Conservation (phyloP, 2,113 vertebrate species). For the Blennius ocellaris region DNA sequence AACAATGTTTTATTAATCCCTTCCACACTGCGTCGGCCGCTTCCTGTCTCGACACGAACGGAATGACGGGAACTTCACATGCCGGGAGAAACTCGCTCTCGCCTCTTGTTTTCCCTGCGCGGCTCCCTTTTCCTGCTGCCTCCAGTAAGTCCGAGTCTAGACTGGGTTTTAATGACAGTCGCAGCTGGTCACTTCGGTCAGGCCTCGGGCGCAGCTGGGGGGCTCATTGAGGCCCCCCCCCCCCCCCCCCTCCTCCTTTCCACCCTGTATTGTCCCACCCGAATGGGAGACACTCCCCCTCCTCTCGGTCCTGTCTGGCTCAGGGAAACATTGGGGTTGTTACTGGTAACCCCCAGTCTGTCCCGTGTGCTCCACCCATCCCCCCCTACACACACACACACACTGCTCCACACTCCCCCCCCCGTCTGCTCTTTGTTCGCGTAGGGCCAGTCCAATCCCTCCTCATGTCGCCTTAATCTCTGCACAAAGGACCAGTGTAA, state of each 20-base stretch:
- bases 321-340: constrained; percentile 54
- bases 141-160: constrained; percentile 83
- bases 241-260: constrained; percentile 34
- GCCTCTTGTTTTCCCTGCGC: constrained; percentile 53
- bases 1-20: constrained; percentile 74
- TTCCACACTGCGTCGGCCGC: constrained; percentile 64
- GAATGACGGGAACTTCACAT: constrained; percentile 83
- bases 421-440: constrained; percentile 77
- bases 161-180: constrained; percentile 82
- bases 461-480: constrained; percentile 85
- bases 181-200: constrained; percentile 77
- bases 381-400: constrained; percentile 43
- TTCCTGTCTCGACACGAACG: constrained; percentile 83
- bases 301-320: constrained; percentile 62
- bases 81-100: constrained; percentile 33
- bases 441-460: constrained; percentile 77
- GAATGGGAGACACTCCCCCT: constrained; percentile 53
- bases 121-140: constrained; percentile 59
- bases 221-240: constrained; percentile 27
- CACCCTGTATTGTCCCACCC: constrained; percentile 56
- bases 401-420: constrained; percentile 50
- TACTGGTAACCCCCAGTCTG: constrained; percentile 54
- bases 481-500: constrained; percentile 86
- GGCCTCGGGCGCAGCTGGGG: constrained; percentile 68
- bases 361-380: constrained; percentile 47